phyloP scores from a whole-genome alignment of 35 echinoderm and acorn worm species.

The Strongylocentrotus purpuratus region DNA sequence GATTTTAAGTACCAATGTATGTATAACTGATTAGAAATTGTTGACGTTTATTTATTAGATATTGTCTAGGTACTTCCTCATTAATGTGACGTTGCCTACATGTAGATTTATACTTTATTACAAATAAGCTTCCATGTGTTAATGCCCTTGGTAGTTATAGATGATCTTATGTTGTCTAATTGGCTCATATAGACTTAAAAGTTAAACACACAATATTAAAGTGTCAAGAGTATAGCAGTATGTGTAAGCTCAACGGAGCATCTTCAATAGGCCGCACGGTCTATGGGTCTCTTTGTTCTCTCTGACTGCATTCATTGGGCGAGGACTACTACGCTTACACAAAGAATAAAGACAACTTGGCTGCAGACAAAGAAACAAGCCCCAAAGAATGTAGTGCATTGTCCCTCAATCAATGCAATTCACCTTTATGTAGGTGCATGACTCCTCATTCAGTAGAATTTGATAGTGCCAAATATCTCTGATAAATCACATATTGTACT shows the following conservation, averaged over 20 bases:
- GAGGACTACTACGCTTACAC: not conserved
- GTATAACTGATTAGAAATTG: not conserved
- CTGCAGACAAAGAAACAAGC: not conserved
- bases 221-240: not conserved
- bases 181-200: not conserved
- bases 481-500: not conserved
- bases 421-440: not conserved
- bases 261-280: not conserved
- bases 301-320: not conserved
- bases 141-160: not conserved
- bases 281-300: slow-evolving; percentile 1
- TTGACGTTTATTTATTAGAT: not conserved
- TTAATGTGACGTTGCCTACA: not conserved
- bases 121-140: no score
- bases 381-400: not conserved
- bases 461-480: not conserved
- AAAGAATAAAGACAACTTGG: slow-evolving; percentile 1
- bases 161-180: no score
- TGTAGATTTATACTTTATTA: no score
- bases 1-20: not conserved
- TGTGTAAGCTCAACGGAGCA: not conserved
- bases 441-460: not conserved
- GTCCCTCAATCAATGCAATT: not conserved
- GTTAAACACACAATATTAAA: not conserved
- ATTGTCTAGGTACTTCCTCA: not conserved